These are phyloP conservation scores for Parazoanthus darwini DNA, from an alignment of 92 coral and sea anemone species.

Conservation along the genomic window DNA sequence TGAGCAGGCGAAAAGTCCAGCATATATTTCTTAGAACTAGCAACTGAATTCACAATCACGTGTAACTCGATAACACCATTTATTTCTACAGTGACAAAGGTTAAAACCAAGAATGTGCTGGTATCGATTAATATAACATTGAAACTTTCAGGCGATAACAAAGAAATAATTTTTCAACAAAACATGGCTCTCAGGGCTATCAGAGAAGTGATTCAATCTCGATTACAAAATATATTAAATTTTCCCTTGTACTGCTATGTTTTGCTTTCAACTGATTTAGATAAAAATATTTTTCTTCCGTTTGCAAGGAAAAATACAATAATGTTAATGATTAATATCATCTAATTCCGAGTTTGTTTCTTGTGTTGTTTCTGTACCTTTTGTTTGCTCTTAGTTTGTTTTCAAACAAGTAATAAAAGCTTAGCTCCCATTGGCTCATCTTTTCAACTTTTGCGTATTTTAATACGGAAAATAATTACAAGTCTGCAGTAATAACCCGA, in stretches of 20 bases:
- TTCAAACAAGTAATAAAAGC: neutral
- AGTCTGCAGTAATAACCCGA: neutral
- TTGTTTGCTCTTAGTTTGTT: neutral
- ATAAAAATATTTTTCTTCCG: constrained; percentile 5
- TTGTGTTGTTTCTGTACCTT: neutral
- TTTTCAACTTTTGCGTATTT: too few species aligned
- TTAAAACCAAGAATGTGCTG: constrained; percentile 17
- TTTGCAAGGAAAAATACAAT: neutral
- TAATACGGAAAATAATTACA: neutral
- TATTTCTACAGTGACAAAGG: constrained; percentile 38
- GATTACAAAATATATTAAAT: neutral
- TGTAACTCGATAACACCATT: neutral
- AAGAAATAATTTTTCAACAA: constrained; percentile 13
- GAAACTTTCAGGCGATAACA: neutral
- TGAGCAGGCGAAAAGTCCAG: neutral
- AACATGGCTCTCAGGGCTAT: neutral
- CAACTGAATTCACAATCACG: neutral
- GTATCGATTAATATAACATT: neutral
- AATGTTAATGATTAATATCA: neutral
- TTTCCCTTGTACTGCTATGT: neutral
- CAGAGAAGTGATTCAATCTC: neutral
- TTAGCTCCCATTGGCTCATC: neutral
- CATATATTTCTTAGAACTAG: too few species aligned
- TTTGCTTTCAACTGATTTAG: neutral
- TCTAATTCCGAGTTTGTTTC: neutral